Percentiles rank a stretch among this genome's conserved stretches.
These are phyloP conservation scores for Ophthalmolycus amberensis DNA, from an alignment of 2,113 vertebrate species.

Conservation along the genomic window DNA sequence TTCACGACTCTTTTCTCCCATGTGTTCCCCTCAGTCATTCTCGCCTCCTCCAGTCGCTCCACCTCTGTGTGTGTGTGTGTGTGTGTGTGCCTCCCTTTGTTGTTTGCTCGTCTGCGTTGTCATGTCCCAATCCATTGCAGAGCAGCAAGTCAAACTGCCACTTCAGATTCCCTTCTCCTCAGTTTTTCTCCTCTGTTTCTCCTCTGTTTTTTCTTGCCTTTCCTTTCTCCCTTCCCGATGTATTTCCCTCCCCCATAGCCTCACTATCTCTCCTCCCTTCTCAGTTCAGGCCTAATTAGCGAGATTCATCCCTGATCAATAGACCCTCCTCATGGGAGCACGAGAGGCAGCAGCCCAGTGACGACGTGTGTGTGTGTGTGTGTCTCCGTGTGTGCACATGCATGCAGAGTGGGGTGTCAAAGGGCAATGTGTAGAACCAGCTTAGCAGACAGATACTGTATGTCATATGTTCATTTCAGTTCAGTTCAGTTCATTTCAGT, in stretches of 20 bases:
- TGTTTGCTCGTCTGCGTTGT: conserved; percentile 29
- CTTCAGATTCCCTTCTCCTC: conserved; percentile 22
- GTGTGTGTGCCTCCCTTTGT: conserved; percentile 29
- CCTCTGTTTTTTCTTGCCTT: conserved; percentile 14
- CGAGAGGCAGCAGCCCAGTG: conserved; percentile 31
- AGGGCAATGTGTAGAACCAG: conserved; percentile 23
- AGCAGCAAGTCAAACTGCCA: conserved; percentile 59
- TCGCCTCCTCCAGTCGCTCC: too few species aligned
- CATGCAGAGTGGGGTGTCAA: conserved; percentile 30
- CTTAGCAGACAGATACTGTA: conserved; percentile 24
- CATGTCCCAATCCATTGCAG: conserved; percentile 23
- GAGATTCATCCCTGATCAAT: conserved; percentile 81
- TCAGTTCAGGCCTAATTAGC: conserved; percentile 76
- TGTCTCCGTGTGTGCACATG: conserved; percentile 16
- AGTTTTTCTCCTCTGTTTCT: conserved; percentile 1
- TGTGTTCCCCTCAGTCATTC: conserved; percentile 1
- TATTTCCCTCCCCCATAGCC: conserved; percentile 14
- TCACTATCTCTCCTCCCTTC: conserved; percentile 13
- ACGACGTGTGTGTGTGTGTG: conserved; percentile 26
- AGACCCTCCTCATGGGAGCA: conserved; percentile 60
- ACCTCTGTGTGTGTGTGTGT: background rate
- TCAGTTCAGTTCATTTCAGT: too few species aligned
- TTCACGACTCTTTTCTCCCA: background rate
- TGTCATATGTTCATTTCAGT: too few species aligned
- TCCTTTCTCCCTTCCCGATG: background rate